Evolutionary conservation across 2,797 vertebrate genomes (phyloP).

Genomic region (Pseudopleuronectes americanus): DNA sequence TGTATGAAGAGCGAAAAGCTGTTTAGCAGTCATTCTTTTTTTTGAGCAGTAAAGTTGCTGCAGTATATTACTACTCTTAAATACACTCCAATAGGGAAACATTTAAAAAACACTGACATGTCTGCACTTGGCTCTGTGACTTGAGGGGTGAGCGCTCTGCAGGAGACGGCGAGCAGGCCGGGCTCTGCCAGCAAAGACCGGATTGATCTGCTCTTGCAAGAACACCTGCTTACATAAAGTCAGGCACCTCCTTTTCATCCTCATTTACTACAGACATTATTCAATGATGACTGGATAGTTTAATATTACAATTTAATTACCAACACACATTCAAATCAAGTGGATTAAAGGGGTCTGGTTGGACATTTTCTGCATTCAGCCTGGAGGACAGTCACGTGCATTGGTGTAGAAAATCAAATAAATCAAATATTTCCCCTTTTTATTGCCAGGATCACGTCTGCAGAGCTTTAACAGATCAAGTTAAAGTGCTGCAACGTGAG

Average conservation of each 20-base stretch:
- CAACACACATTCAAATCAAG: background rate
- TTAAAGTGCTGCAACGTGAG: background rate
- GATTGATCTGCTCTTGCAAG: slow-evolving; percentile 20
- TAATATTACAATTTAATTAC: background rate
- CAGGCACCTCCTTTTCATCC: background rate
- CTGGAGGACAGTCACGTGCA: background rate
- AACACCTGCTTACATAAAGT: slow-evolving; percentile 29
- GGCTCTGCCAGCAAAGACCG: slow-evolving; percentile 27
- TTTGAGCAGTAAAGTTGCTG: slow-evolving; percentile 32
- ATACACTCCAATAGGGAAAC: slow-evolving; percentile 25
- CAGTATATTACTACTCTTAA: slow-evolving; percentile 22
- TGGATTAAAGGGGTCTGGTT: background rate
- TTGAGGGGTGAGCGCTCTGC: slow-evolving; percentile 17
- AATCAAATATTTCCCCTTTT: background rate
- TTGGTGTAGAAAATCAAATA: too few species aligned
- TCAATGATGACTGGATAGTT: background rate
- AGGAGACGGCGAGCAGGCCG: slow-evolving; percentile 15
- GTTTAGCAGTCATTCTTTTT: slow-evolving; percentile 43
- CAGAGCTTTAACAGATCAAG: background rate
- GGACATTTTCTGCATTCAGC: background rate
- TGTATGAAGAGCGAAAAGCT: slow-evolving; percentile 13
- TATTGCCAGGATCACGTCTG: background rate
- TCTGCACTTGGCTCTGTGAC: slow-evolving; percentile 22
- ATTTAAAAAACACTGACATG: slow-evolving; percentile 21
- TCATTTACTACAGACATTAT: background rate